Evolutionary conservation across 1,140 invertebrate genomes (phyloP).

Genomic region (Kradibia gibbosae): DNA sequence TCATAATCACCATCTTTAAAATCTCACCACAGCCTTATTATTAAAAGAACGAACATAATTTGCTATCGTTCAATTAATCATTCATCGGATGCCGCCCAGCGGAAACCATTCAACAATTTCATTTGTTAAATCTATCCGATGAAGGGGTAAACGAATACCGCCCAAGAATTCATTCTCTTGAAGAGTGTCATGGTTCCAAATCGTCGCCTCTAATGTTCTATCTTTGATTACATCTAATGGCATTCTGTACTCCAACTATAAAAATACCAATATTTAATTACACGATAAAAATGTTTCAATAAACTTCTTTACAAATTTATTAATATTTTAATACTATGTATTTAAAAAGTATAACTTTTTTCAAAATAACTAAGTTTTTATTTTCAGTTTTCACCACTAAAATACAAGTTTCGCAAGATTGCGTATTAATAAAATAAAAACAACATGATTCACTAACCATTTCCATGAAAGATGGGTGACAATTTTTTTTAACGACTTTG

Average conservation of each 20-base stretch:
- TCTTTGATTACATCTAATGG: slow-evolving; percentile 84
- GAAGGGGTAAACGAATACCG: slow-evolving; percentile 85
- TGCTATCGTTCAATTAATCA: neutral
- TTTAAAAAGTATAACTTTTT: too few relatives aligned
- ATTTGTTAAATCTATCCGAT: slow-evolving; percentile 79
- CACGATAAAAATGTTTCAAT: neutral
- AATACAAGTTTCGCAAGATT: neutral
- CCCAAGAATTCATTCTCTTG: slow-evolving; percentile 97
- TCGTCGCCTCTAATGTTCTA: slow-evolving; percentile 88
- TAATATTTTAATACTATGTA: too few relatives aligned
- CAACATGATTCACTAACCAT: slow-evolving; percentile 77
- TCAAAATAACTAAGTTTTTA: too few relatives aligned
- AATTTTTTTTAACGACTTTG: slow-evolving; percentile 91
- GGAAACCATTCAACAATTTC: slow-evolving; percentile 88
- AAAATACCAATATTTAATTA: slow-evolving; percentile 53
- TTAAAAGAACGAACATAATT: slow-evolving; percentile 33
- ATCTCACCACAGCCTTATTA: slow-evolving; percentile 50
- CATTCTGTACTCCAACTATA: slow-evolving; percentile 89
- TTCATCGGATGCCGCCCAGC: slow-evolving; percentile 75
- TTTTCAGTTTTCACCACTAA: too few relatives aligned
- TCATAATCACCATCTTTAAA: slow-evolving; percentile 25
- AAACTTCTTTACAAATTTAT: too few relatives aligned
- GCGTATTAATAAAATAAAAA: slow-evolving; percentile 66
- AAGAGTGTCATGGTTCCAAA: slow-evolving; percentile 96
- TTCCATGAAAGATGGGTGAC: slow-evolving; percentile 98